A percentile compares a stretch with the other conserved stretches of the same genome.
phyloP scores from a whole-genome alignment of 2,113 vertebrate genomes.

The Rattus rattus region DNA sequence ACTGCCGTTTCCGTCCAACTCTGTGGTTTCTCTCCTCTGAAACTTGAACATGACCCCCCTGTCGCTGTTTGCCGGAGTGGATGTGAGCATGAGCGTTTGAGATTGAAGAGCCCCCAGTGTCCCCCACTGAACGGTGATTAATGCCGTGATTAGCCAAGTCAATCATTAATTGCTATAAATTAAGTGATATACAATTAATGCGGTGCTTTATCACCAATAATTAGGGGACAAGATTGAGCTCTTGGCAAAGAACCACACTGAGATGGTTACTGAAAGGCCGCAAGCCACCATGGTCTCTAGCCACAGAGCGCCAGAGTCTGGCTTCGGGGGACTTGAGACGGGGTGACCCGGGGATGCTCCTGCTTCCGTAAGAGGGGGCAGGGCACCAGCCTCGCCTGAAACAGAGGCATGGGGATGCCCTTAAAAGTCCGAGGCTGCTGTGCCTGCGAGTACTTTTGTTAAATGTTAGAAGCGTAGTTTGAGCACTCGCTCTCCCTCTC shows the following conservation, averaged over 20 bases:
- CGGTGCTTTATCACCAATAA: slow-evolving; percentile 77
- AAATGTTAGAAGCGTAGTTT: slow-evolving; percentile 75
- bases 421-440: not conserved
- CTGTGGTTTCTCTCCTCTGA: slow-evolving; percentile 63
- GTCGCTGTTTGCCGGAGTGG: not conserved
- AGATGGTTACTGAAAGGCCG: slow-evolving; percentile 64
- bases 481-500: slow-evolving; percentile 85
- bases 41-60: slow-evolving; percentile 37
- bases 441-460: slow-evolving; percentile 47
- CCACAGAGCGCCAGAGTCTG: slow-evolving; percentile 6
- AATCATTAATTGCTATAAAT: slow-evolving; percentile 80
- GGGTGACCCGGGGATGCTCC: not conserved
- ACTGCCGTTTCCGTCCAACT: not conserved
- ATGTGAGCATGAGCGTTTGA: slow-evolving; percentile 34
- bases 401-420: slow-evolving; percentile 57
- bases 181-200: slow-evolving; percentile 75
- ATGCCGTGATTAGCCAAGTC: slow-evolving; percentile 67
- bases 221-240: slow-evolving; percentile 70
- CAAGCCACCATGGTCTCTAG: slow-evolving; percentile 34
- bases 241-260: slow-evolving; percentile 70
- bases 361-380: not conserved
- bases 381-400: not conserved
- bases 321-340: slow-evolving; percentile 8
- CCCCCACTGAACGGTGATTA: slow-evolving; percentile 70
- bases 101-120: slow-evolving; percentile 64